A percentile compares a stretch with the other conserved stretches of the same genome.
These are phyloP conservation scores for Garrulus glandarius DNA, from an alignment of 2,797 vertebrate genomes.

Conservation along the genomic window DNA sequence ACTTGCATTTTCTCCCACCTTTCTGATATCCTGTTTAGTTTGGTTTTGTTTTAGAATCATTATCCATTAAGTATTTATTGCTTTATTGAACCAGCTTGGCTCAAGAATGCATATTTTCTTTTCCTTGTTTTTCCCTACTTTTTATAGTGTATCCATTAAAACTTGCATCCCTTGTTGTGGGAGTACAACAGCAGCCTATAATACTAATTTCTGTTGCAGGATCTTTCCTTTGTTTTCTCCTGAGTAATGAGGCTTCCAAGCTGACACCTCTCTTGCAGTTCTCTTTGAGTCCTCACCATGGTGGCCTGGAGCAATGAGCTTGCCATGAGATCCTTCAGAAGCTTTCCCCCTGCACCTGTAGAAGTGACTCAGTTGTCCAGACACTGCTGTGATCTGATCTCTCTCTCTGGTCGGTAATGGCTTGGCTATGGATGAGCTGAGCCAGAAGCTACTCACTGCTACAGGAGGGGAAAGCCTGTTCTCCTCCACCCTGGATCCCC, in stretches of 20 bases:
- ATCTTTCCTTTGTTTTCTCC: not conserved
- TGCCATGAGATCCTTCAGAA: not conserved
- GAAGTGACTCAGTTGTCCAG: not conserved
- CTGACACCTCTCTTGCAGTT: not conserved
- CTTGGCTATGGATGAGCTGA: not conserved
- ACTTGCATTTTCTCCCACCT: not conserved
- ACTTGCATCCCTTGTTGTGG: not conserved
- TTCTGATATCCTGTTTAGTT: not conserved
- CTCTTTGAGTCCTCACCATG: not conserved
- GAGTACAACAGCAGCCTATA: not conserved
- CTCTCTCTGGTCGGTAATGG: not conserved
- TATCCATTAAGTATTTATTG: not conserved
- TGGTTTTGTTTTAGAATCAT: not conserved
- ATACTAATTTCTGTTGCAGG: accelerated
- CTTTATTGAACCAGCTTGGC: not conserved
- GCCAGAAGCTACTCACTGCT: not conserved
- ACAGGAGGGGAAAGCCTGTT: not conserved
- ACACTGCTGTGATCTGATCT: accelerated
- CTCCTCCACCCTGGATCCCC: not conserved
- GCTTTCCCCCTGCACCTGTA: not conserved
- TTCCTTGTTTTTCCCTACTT: not conserved
- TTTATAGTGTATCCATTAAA: not conserved
- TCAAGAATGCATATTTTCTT: not conserved
- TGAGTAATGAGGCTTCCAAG: not conserved
- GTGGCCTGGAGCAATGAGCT: not conserved